phyloP scores from a whole-genome alignment of 2,113 vertebrate species.

The Talpa occidentalis region DNA sequence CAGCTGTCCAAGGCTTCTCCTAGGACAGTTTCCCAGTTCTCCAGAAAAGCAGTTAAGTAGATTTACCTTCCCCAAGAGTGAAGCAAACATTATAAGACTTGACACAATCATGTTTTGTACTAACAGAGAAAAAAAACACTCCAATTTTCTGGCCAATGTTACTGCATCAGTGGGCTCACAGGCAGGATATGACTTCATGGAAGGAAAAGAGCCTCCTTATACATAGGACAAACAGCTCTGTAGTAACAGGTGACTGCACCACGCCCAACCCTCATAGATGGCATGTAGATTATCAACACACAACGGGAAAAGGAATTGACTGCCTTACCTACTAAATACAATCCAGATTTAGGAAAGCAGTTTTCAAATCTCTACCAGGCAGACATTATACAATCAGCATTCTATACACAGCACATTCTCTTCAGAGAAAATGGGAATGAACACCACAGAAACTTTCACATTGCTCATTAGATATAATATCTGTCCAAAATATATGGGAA shows the following conservation, averaged over 20 bases:
- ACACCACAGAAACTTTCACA: not conserved
- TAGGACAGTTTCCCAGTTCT: not conserved
- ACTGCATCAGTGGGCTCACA: not conserved
- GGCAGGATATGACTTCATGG: not conserved
- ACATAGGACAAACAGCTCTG: not conserved
- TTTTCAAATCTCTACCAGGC: slow-evolving; percentile 11
- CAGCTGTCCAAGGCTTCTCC: not conserved
- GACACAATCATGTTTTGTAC: not conserved
- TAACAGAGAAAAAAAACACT: not conserved
- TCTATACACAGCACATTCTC: not conserved
- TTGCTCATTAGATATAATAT: not conserved
- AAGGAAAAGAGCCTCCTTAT: not conserved
- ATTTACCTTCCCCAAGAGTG: not conserved
- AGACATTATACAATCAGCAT: not conserved
- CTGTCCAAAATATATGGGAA: not conserved
- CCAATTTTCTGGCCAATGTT: slow-evolving; percentile 15
- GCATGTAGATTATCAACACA: not conserved
- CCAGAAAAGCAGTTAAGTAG: not conserved
- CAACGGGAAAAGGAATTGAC: not conserved
- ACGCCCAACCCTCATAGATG: not conserved
- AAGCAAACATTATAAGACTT: not conserved
- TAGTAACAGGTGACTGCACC: not conserved
- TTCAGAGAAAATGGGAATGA: slow-evolving; percentile 37
- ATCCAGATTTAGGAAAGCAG: not conserved
- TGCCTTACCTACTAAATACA: not conserved